Evolutionary conservation across 2,113 vertebrate genomes (phyloP), one percentile per base, ranked within the genome.

Genomic region (Himantopus leucocephalus): DNA sequence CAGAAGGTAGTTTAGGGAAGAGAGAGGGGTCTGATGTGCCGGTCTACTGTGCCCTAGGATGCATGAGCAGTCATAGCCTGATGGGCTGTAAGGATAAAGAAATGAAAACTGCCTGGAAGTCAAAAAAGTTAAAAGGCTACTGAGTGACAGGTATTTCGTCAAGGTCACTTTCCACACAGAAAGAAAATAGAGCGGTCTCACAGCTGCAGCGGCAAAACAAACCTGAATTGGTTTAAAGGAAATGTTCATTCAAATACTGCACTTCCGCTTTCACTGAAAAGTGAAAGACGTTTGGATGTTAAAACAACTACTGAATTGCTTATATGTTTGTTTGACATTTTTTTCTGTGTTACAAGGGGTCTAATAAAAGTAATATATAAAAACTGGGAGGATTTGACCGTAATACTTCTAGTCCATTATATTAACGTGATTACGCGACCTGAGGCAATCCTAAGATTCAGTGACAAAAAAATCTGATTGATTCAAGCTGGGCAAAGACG

Each of bases 281-380:
- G 70, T 21, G n/a, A 50, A 73, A 71, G 19, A 15, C 58, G 55
- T 74, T 71, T 75, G 17, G 34, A 45, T 92, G 88, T 92, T 93
- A 34, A 94, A 82, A 47, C 84, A 21, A 71, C 68, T 81, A 48
- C 43, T 77, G 78, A 64, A 74, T 75, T 92, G 48, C 37, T 77
- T 43, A 59, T 5, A 14, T 1, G 6, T 90, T 91, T 89, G 59
- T 74, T 94, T 43, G 32, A 41, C 11, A 7, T 85, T 48, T 95
- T 95, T 88, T 91, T 74, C 48, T 74, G 90, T 76, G 78, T 94
- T 92, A 64, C 39, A 68, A 80, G 55, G n/a, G 82, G 62, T 68
- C 78, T 92, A 97, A 96, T 97, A 97, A 96, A 96, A 68, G 53
- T 58, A 66, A 37, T 24, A 8, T 80, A 21, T 53, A 72, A 94